Evolutionary conservation across 2,888 invertebrate genomes (phyloP).

Genomic region (Drosophila subsilvestris): DNA sequence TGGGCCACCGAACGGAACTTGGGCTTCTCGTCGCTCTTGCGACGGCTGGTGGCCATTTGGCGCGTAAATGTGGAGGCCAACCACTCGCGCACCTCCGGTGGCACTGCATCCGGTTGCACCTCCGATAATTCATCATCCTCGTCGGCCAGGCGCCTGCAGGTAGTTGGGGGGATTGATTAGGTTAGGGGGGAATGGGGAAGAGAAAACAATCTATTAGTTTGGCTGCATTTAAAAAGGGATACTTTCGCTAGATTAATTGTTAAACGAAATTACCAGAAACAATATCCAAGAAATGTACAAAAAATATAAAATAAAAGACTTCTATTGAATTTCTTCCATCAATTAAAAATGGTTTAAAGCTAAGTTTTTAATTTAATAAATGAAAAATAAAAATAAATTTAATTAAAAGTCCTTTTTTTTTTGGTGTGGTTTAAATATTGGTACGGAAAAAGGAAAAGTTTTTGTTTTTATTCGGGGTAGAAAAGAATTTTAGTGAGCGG

Average conservation of each 20-base stretch:
- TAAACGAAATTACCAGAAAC: conserved; percentile 41
- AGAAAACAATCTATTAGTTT: conserved; percentile 52
- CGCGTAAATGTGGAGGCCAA: conserved; percentile 97
- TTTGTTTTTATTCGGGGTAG: conserved; percentile 12
- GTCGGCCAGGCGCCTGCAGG: conserved; percentile 90
- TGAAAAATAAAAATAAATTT: background rate
- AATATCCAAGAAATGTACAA: conserved; percentile 33
- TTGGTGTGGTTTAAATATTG: conserved; percentile 32
- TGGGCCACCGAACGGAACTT: conserved; percentile 98
- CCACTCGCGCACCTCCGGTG: conserved; percentile 98
- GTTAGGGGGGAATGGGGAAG: conserved; percentile 3
- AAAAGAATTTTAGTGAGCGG: conserved; percentile 32
- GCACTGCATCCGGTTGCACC: conserved; percentile 98
- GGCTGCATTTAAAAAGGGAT: conserved; percentile 5
- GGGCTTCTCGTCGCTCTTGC: conserved; percentile 91
- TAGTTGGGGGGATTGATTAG: conserved; percentile 1
- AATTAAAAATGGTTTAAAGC: conserved; percentile 24
- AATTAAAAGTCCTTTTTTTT: conserved; percentile 9
- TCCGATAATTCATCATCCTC: conserved; percentile 98
- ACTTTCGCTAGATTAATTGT: conserved; percentile 44
- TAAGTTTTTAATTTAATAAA: conserved; percentile 20
- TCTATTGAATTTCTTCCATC: conserved; percentile 29
- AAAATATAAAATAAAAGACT: conserved; percentile 25
- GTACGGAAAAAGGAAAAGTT: conserved; percentile 29
- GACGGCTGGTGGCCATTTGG: conserved; percentile 91